phyloP scores from a whole-genome alignment of 2,888 invertebrate species.

The Petrolisthes manimaculis region DNA sequence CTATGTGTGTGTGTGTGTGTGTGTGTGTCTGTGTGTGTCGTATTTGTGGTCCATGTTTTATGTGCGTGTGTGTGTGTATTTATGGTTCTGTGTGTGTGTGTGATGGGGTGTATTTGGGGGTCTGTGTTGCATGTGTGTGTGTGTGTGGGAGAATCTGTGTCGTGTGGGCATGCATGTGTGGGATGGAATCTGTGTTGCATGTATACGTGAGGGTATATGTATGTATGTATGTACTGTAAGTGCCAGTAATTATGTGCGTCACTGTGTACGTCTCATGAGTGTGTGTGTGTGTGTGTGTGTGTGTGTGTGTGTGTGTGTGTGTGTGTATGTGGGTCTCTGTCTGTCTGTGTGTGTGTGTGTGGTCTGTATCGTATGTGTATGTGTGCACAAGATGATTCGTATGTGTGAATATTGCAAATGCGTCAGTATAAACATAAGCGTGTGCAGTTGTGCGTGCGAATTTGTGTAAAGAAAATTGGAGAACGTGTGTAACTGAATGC shows the following conservation, averaged over 20 bases:
- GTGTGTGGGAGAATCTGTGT: neutral
- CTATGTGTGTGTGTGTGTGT: neutral
- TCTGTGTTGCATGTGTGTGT: conserved; percentile 1
- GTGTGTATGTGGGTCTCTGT: conserved; percentile 35
- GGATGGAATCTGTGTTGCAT: neutral
- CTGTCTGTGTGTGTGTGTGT: conserved; percentile 20
- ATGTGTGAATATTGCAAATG: too few species aligned
- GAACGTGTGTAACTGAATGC: too few species aligned
- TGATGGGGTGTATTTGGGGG: neutral
- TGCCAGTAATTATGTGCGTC: neutral
- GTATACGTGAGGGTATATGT: neutral
- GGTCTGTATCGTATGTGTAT: neutral
- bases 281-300: conserved; percentile 8
- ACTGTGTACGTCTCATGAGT: neutral
- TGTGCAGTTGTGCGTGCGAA: too few species aligned
- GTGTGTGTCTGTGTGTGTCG: conserved; percentile 11
- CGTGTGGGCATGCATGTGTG: neutral
- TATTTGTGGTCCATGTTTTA: neutral
- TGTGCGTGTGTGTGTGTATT: neutral
- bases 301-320: conserved; percentile 31
- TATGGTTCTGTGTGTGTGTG: conserved; percentile 8
- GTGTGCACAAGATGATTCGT: too few species aligned
- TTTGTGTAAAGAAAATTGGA: too few species aligned
- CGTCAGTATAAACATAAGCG: too few species aligned
- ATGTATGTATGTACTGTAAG: neutral